A percentile compares a stretch with the other conserved stretches of the same genome.
These are phyloP conservation scores for Xerus inauris DNA, from an alignment of 2,113 vertebrate genomes.

Conservation along the genomic window DNA sequence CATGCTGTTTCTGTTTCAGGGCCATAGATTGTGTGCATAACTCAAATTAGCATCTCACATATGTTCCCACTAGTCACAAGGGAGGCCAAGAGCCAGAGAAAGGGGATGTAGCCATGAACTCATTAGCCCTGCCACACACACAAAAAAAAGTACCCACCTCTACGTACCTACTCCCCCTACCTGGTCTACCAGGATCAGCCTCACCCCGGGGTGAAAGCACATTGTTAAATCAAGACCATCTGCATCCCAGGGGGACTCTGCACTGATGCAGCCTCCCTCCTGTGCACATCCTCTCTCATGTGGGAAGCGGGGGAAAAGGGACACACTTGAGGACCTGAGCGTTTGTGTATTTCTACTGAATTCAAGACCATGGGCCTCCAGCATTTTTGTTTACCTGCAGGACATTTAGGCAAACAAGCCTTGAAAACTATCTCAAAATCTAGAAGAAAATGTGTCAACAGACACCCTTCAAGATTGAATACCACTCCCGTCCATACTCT, in stretches of 20 bases:
- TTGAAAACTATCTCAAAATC: constrained; percentile 52
- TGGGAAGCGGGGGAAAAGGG: not conserved
- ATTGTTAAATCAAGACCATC: not conserved
- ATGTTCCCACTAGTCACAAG: constrained; percentile 14
- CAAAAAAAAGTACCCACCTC: not conserved
- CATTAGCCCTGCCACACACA: not conserved
- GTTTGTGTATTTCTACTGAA: not conserved
- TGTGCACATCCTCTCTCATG: not conserved
- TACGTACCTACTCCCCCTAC: not conserved
- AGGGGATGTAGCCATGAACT: not conserved
- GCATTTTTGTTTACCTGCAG: constrained; percentile 8
- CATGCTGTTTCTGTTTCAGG: constrained; percentile 11
- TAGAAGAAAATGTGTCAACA: constrained; percentile 55
- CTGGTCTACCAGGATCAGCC: not conserved
- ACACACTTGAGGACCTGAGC: not conserved
- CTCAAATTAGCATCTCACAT: constrained; percentile 44
- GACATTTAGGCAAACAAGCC: constrained; percentile 42
- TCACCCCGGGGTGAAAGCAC: not conserved
- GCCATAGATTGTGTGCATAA: constrained; percentile 7
- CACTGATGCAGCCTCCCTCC: not conserved
- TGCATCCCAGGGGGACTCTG: accelerated
- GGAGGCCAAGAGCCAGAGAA: not conserved
- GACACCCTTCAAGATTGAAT: constrained; percentile 45
- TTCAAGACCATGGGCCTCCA: constrained; percentile 13
- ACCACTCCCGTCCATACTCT: not conserved